phyloP scores from a whole-genome alignment of 2,113 vertebrate species.

The Corapipo altera region DNA sequence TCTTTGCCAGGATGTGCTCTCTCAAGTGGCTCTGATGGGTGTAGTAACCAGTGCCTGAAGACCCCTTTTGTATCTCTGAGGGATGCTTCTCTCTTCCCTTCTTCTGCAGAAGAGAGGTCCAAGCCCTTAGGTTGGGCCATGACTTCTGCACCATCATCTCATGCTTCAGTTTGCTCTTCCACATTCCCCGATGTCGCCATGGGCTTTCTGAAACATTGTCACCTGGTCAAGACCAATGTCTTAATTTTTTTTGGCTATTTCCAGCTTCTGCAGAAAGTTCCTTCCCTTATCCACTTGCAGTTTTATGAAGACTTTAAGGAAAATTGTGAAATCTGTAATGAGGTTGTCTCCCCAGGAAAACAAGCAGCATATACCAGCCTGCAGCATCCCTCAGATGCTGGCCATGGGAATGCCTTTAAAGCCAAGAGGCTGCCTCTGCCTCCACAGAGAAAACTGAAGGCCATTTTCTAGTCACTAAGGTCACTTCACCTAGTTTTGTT shows the following conservation, averaged over 20 bases:
- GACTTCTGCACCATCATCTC: neutral
- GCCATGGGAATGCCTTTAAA: neutral
- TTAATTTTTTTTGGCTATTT: neutral
- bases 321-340: neutral
- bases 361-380: neutral
- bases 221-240: neutral
- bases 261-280: neutral
- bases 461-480: neutral
- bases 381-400: neutral
- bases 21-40: neutral
- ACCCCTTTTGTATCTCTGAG: neutral
- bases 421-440: neutral
- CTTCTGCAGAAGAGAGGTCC: neutral
- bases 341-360: neutral
- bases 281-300: neutral
- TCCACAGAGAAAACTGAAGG: neutral
- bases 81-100: neutral
- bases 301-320: neutral
- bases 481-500: neutral
- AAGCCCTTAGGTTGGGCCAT: neutral
- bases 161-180: neutral
- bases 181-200: accelerated
- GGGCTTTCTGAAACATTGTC: neutral
- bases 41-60: neutral
- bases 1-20: neutral